Evolutionary conservation across 2,113 vertebrate species (phyloP).

Genomic region (Anser brachyrhynchus): DNA sequence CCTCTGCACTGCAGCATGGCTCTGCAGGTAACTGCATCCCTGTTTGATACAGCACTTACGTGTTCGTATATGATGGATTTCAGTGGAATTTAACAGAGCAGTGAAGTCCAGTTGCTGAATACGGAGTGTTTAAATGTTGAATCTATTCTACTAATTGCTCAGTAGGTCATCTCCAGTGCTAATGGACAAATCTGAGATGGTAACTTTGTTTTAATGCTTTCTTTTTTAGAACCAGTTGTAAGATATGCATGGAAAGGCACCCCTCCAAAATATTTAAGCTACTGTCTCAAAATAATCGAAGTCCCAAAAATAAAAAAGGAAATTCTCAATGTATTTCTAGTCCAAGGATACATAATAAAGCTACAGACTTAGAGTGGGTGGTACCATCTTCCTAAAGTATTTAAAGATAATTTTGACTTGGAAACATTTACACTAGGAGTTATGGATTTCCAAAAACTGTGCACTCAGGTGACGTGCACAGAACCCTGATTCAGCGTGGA

Average conservation of each 20-base stretch:
- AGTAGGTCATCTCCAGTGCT: not conserved
- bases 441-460: not conserved
- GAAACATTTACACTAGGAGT: not conserved
- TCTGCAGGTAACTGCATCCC: not conserved
- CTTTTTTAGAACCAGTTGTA: not conserved
- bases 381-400: not conserved
- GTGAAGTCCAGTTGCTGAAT: not conserved
- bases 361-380: not conserved
- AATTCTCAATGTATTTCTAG: not conserved
- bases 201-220: not conserved
- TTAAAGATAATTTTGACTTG: not conserved
- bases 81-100: not conserved
- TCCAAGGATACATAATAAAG: not conserved
- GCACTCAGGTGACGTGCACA: not conserved
- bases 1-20: not conserved
- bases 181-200: not conserved
- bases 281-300: not conserved
- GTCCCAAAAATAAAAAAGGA: not conserved
- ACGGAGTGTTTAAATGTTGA: not conserved
- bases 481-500: not conserved
- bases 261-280: not conserved
- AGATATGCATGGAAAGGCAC: not conserved
- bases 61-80: not conserved
- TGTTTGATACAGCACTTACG: not conserved
- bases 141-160: not conserved